Percentiles rank a stretch among this genome's conserved stretches.
Conservation (phyloP, 2,113 vertebrate species). For the Ginglymostoma cirratum region DNA sequence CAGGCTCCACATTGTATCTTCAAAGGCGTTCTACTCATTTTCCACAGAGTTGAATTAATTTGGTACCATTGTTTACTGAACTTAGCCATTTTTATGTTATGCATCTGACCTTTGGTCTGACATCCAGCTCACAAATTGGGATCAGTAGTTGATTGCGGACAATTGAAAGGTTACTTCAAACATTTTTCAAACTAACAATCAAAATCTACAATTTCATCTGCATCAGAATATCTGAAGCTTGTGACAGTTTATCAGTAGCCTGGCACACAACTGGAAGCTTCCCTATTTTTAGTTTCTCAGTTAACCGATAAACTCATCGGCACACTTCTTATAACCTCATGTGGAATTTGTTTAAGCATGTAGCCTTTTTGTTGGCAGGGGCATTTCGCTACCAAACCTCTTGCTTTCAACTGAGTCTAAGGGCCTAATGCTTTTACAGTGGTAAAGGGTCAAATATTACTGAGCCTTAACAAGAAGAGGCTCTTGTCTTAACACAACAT, state of each 20-base stretch:
- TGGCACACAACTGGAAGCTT: not conserved
- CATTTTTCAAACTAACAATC: not conserved
- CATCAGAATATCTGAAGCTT: not conserved
- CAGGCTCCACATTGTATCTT: not conserved
- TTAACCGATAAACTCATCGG: not conserved
- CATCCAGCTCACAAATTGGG: not conserved
- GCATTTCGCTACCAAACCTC: no score
- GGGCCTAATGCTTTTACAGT: no score
- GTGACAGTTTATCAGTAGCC: not conserved
- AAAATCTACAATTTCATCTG: not conserved
- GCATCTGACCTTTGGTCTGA: not conserved
- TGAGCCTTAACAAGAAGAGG: no score
- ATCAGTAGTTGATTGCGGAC: not conserved
- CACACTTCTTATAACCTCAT: not conserved
- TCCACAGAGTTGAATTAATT: not conserved
- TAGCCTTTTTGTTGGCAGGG: no score
- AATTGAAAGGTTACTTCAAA: not conserved
- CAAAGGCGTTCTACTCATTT: not conserved
- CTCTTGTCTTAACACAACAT: no score
- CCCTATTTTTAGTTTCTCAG: not conserved
- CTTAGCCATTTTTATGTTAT: not conserved
- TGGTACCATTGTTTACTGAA: not conserved
- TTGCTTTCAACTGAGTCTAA: no score
- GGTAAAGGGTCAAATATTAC: no score
- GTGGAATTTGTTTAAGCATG: not conserved